Conservation (phyloP, 2,797 vertebrate genomes). For the Borostomias antarcticus region DNA sequence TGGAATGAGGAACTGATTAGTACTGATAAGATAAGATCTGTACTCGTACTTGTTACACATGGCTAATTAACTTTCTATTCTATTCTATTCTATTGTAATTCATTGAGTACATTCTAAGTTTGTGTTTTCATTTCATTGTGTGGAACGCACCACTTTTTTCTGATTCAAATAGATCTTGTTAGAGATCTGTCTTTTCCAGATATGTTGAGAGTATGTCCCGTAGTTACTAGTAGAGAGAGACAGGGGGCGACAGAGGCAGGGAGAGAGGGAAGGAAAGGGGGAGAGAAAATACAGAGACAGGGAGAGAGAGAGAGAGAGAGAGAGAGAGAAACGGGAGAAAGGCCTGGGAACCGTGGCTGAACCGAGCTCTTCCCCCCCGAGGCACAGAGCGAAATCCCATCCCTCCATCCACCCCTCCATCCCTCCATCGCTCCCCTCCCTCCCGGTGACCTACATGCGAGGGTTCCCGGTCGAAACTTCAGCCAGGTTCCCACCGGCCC, state of each 20-base stretch:
- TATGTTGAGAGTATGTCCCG: not conserved
- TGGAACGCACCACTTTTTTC: too few relatives aligned
- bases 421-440: not conserved
- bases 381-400: not conserved
- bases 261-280: not conserved
- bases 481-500: not conserved
- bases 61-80: too few relatives aligned
- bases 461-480: not conserved
- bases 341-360: not conserved
- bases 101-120: too few relatives aligned
- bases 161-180: too few relatives aligned
- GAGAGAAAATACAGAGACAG: not conserved
- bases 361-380: not conserved
- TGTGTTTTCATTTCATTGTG: too few relatives aligned
- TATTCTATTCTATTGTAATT: too few relatives aligned
- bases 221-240: not conserved
- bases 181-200: too few relatives aligned
- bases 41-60: too few relatives aligned
- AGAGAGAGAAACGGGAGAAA: not conserved
- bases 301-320: not conserved
- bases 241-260: too few relatives aligned
- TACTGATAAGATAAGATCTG: too few relatives aligned
- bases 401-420: not conserved
- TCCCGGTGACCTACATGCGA: not conserved
- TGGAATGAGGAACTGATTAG: too few relatives aligned